These are phyloP conservation scores for Phenganax stokvisi DNA, from an alignment of 92 coral and sea anemone species.

Conservation along the genomic window DNA sequence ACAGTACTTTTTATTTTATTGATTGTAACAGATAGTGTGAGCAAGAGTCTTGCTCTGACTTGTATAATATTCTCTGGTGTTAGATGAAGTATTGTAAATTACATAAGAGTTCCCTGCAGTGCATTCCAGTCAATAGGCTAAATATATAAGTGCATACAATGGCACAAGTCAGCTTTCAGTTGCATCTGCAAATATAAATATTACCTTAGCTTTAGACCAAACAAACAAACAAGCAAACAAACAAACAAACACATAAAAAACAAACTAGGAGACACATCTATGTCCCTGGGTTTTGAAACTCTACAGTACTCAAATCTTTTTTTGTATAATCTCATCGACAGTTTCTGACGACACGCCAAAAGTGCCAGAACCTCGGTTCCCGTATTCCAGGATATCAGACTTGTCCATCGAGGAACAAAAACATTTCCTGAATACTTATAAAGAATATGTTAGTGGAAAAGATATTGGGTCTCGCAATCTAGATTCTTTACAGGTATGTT, in stretches of 20 bases:
- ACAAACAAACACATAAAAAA: too few species aligned
- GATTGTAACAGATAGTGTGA: not conserved
- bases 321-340: not conserved
- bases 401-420: constrained; percentile 40
- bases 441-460: constrained; percentile 26
- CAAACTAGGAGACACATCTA: too few species aligned
- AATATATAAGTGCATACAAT: too few species aligned
- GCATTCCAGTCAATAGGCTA: too few species aligned
- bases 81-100: too few species aligned
- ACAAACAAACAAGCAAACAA: too few species aligned
- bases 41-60: not conserved
- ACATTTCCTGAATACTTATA: constrained; percentile 18
- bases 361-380: constrained; percentile 28
- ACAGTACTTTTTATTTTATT: not conserved
- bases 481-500: constrained; percentile 16
- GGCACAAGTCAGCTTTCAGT: too few species aligned
- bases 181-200: too few species aligned
- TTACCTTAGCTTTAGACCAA: too few species aligned
- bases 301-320: not conserved
- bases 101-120: too few species aligned
- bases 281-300: too few species aligned
- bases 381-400: constrained; percentile 29
- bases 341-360: not conserved
- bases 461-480: constrained; percentile 10
- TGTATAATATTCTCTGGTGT: not conserved